Evolutionary conservation across 2,797 vertebrate genomes (phyloP), one percentile per base, ranked within the genome.

Genomic region (Channallabes apus): DNA sequence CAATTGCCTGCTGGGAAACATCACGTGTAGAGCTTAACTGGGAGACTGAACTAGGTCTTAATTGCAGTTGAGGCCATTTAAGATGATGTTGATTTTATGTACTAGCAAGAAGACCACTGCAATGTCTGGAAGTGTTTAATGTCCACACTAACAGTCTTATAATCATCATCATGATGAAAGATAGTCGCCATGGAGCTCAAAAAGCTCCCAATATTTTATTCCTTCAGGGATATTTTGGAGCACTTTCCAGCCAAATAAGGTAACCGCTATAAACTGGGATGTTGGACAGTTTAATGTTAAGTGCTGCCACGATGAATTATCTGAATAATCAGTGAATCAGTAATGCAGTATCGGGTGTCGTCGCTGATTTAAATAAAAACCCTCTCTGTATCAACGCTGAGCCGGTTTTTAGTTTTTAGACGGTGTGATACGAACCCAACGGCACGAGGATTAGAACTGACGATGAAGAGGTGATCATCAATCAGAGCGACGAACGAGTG

Each of bases 1-100:
- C 59, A 56, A 84, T 51, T 90, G 90, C 35, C 20, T 61, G 18
- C 59, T 62, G 61, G 78, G 38, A 80, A n/a, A 41, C 7, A 24
- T 32, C 32, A 79, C 6, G 8, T 59, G 1, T 58, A 59, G 46
- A 51, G 27, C 54, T 11, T 59, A 24, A 41, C 29, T 6, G 18
- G 14, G 75, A 61, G 11, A 3, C 20, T 9, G 51, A 27, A 20
- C 46, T 17, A 22, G 75, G 29, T 35, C 32, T 41, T 61, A 79
- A n/a, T 79, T 38, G 22, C 32, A 61, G 8, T n/a, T 8, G 12
- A 79, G 12, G 32, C 22, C 54, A n/a, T 78, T 35, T 61, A 24
- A 5, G 72, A n/a, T 56, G 76, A 51, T 27, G 22, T 41, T 59
- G 22, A 78, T 61, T 15, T 15, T 32, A 35, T 61, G 22, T 38